phyloP scores from a whole-genome alignment of 2,797 vertebrate genomes.

The Phataginus tricuspis region DNA sequence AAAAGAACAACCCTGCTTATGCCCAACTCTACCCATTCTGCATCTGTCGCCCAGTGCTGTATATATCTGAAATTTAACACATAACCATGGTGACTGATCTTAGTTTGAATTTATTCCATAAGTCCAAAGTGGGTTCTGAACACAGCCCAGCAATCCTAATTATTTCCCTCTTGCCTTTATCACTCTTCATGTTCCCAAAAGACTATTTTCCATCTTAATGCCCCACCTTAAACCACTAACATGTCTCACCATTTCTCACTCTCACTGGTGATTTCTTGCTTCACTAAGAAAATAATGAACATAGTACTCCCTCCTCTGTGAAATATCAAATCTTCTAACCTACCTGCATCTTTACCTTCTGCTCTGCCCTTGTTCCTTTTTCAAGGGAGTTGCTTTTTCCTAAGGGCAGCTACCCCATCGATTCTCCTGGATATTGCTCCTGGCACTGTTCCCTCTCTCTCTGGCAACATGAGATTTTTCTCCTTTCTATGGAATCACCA shows the following conservation, averaged over 20 bases:
- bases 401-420: neutral
- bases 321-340: neutral
- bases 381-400: neutral
- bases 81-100: neutral
- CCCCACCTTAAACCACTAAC: neutral
- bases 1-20: neutral
- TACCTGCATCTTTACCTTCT: neutral
- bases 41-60: neutral
- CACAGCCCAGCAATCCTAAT: neutral
- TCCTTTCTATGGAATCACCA: neutral
- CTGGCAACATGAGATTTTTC: neutral
- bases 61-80: neutral
- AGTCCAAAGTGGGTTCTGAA: neutral
- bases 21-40: neutral
- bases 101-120: neutral
- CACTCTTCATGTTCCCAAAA: neutral
- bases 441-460: neutral
- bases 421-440: neutral
- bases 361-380: neutral
- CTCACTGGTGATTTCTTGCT: neutral
- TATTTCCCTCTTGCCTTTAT: neutral
- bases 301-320: neutral
- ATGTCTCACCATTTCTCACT: neutral
- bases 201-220: neutral
- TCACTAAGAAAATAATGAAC: neutral